Conservation (phyloP, 2,113 vertebrate species). For the Geothlypis trichas region DNA sequence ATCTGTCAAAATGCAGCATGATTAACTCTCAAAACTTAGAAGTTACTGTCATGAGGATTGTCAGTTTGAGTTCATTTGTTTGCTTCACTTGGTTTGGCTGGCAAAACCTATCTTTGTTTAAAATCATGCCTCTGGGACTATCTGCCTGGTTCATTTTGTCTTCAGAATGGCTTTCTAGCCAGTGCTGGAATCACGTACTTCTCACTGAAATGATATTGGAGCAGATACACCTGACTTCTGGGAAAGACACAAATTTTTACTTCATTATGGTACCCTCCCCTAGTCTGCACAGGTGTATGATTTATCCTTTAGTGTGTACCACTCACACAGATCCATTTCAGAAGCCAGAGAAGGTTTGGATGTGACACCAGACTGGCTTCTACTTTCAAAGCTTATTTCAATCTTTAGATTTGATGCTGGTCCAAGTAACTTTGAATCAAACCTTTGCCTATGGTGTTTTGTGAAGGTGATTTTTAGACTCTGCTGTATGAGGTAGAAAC, state of each 20-base stretch:
- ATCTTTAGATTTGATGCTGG: not conserved
- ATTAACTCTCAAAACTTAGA: slow-evolving; percentile 17
- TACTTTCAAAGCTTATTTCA: not conserved
- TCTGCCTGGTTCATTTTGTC: not conserved
- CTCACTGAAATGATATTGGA: not conserved
- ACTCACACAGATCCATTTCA: not conserved
- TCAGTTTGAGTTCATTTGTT: slow-evolving; percentile 33
- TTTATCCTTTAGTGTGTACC: not conserved
- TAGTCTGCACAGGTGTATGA: not conserved
- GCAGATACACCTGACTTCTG: not conserved
- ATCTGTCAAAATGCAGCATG: slow-evolving; percentile 6
- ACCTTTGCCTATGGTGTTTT: not conserved
- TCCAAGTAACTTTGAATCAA: not conserved
- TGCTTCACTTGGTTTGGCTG: slow-evolving; percentile 30
- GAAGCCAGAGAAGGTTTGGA: not conserved
- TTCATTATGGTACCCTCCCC: not conserved
- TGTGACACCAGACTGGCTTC: not conserved
- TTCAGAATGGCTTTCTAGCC: not conserved
- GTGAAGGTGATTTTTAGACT: not conserved
- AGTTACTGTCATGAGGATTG: not conserved
- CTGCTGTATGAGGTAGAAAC: not conserved
- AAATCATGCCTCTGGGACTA: not conserved
- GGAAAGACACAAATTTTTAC: not conserved
- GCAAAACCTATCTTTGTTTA: slow-evolving; percentile 28
- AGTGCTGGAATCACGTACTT: not conserved